Percentiles rank a stretch among this genome's conserved stretches.
Conservation (phyloP, 2,888 invertebrate genomes). For the Chironomus riparius region DNA sequence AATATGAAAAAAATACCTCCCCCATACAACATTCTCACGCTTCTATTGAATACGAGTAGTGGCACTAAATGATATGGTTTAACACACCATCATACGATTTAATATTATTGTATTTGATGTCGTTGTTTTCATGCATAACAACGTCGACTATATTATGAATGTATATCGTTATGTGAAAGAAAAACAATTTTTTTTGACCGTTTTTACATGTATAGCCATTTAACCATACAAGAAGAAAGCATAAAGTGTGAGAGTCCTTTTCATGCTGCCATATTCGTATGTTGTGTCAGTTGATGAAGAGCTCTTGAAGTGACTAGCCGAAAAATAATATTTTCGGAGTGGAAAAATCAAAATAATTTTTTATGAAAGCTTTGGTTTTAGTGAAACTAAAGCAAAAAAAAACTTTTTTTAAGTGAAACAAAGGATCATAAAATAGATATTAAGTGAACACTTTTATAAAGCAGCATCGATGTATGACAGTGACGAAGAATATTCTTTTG, state of each 20-base stretch:
- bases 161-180: neutral
- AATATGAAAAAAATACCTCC: neutral
- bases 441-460: neutral
- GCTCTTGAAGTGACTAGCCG: conserved; percentile 22
- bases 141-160: neutral
- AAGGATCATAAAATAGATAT: neutral
- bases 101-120: neutral
- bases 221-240: neutral
- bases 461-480: conserved; percentile 47
- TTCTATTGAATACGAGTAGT: neutral
- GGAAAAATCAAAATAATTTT: neutral
- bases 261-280: neutral
- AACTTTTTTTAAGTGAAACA: neutral
- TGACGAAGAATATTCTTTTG: conserved; percentile 58
- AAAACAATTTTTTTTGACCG: neutral
- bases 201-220: neutral
- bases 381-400: neutral
- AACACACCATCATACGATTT: neutral
- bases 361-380: neutral
- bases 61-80: neutral
- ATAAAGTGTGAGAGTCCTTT: conserved; percentile 10
- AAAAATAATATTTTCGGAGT: neutral
- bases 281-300: conserved; percentile 25
- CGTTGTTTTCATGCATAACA: neutral
- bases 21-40: neutral